Conservation (phyloP, 2,797 vertebrate genomes). For the Lepilemur ruficaudatus region DNA sequence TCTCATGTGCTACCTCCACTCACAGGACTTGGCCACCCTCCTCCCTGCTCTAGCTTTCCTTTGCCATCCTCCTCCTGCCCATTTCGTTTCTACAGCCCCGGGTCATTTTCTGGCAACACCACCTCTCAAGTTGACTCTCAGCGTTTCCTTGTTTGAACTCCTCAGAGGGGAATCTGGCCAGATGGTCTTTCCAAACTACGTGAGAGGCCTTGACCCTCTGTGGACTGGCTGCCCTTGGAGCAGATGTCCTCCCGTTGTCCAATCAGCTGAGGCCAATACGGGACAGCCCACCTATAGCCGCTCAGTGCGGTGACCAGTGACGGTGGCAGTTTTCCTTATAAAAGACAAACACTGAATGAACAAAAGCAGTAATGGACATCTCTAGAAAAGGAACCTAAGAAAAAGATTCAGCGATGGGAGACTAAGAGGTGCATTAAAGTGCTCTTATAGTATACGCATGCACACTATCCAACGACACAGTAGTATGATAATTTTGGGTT, state of each 20-base stretch:
- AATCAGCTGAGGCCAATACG: neutral
- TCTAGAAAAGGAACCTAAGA: neutral
- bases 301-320: neutral
- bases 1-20: neutral
- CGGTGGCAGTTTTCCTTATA: neutral
- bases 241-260: neutral
- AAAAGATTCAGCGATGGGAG: neutral
- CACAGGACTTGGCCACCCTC: neutral
- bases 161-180: neutral
- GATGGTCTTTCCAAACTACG: neutral
- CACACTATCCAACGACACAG: neutral
- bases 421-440: neutral
- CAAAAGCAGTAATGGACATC: neutral
- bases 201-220: neutral
- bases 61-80: neutral
- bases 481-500: neutral
- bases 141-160: neutral
- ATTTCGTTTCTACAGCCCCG: neutral
- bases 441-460: neutral
- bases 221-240: neutral
- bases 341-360: neutral
- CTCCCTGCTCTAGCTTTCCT: neutral
- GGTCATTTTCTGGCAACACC: neutral
- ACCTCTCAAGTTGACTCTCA: neutral
- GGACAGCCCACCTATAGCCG: neutral